These are phyloP conservation scores for Orchesella flavescens DNA, from an alignment of 2,888 invertebrate genomes.

Conservation along the genomic window DNA sequence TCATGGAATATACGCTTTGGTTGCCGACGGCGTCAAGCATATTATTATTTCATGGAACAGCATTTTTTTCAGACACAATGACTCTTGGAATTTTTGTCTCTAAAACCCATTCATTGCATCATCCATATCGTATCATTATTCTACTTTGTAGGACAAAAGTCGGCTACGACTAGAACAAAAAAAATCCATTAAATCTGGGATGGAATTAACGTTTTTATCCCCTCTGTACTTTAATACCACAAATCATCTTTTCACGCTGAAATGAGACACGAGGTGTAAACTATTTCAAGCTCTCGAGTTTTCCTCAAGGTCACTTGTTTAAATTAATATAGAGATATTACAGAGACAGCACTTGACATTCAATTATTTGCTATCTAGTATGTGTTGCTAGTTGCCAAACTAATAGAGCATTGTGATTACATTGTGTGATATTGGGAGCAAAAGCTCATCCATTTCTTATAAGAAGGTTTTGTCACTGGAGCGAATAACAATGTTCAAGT, in stretches of 20 bases:
- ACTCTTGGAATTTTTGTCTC: neutral
- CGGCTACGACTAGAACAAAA: neutral
- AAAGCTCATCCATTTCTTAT: constrained; percentile 11
- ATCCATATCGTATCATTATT: neutral
- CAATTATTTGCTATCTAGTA: neutral
- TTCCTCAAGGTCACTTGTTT: neutral
- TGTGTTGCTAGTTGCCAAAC: neutral
- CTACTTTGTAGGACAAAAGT: neutral
- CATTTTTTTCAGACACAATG: neutral
- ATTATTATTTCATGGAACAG: neutral
- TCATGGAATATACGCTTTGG: neutral
- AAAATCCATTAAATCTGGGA: neutral
- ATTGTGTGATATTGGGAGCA: constrained; percentile 6
- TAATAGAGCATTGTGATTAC: constrained; percentile 4
- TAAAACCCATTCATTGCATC: neutral
- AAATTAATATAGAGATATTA: neutral
- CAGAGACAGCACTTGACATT: too few relatives aligned
- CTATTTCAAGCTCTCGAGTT: neutral
- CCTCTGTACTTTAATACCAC: neutral
- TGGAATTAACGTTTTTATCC: neutral
- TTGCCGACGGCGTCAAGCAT: neutral
- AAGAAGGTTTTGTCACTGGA: constrained; percentile 2
- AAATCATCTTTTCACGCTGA: neutral
- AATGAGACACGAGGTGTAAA: neutral
- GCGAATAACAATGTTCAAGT: constrained; percentile 18